A percentile compares a stretch with the other conserved stretches of the same genome.
phyloP scores from a whole-genome alignment of 2,797 vertebrate genomes.

The Picus viridis region DNA sequence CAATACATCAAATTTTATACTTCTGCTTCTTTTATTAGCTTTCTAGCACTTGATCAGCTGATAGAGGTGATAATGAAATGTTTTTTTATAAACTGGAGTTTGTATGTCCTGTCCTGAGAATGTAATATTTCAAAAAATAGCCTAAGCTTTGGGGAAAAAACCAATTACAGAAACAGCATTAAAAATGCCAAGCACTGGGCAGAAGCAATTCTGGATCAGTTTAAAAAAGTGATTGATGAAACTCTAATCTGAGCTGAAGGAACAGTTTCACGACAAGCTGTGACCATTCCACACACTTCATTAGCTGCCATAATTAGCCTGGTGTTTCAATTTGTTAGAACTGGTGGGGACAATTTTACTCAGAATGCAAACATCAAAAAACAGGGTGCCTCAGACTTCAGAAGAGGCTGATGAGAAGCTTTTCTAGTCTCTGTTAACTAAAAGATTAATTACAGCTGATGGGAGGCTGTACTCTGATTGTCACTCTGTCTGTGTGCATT shows the following conservation, averaged over 20 bases:
- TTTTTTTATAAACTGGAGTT: conserved; percentile 79
- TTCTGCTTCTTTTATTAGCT: conserved; percentile 78
- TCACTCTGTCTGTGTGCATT: conserved; percentile 84
- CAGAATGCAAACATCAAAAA: conserved; percentile 91
- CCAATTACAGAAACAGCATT: conserved; percentile 88
- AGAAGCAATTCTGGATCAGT: conserved; percentile 87
- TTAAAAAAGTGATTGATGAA: conserved; percentile 95
- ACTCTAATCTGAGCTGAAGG: conserved; percentile 94
- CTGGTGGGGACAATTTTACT: conserved; percentile 91
- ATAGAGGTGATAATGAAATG: conserved; percentile 79
- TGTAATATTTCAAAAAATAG: conserved; percentile 85
- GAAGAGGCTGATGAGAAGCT: conserved; percentile 89
- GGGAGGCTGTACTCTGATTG: conserved; percentile 81
- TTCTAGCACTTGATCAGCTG: conserved; percentile 77
- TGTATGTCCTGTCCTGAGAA: conserved; percentile 76
- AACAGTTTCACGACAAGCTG: conserved; percentile 90
- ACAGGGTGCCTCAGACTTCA: conserved; percentile 88
- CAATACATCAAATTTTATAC: conserved; percentile 77
- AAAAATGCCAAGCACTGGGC: conserved; percentile 84
- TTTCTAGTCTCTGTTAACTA: conserved; percentile 90
- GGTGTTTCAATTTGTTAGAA: conserved; percentile 93
- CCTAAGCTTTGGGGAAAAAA: conserved; percentile 84
- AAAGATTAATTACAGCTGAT: conserved; percentile 94
- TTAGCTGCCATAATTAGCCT: conserved; percentile 97
- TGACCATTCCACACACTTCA: conserved; percentile 96